These are phyloP conservation scores for Poeciliopsis infans DNA, from an alignment of 2,797 vertebrate genomes.

Conservation along the genomic window DNA sequence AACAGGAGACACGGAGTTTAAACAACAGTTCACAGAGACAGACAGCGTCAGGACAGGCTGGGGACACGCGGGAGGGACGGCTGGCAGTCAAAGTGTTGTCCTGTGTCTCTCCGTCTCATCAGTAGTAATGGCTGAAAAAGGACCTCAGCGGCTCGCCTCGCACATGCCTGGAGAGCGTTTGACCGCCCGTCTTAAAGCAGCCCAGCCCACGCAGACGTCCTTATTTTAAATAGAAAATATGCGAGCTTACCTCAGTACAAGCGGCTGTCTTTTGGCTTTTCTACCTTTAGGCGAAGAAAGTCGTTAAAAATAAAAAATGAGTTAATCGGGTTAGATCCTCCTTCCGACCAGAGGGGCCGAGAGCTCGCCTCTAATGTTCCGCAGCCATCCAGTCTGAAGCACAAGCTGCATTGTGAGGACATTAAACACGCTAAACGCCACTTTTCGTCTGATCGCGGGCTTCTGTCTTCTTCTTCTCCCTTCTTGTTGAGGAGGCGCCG, in stretches of 20 bases:
- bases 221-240: neutral
- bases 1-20: constrained; percentile 61
- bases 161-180: constrained; percentile 63
- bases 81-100: neutral
- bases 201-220: constrained; percentile 3
- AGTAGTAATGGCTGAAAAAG: constrained; percentile 74
- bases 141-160: constrained; percentile 63
- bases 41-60: neutral
- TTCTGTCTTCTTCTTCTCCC: constrained; percentile 2
- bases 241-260: constrained; percentile 45
- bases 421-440: constrained; percentile 30
- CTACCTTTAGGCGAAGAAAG: constrained; percentile 26
- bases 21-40: neutral
- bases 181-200: constrained; percentile 61
- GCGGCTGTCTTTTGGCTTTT: constrained; percentile 7
- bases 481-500: neutral
- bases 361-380: constrained; percentile 40
- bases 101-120: constrained; percentile 37
- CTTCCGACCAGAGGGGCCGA: constrained; percentile 41
- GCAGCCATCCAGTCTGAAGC: constrained; percentile 52
- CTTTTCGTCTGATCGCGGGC: constrained; percentile 10
- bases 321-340: constrained; percentile 16
- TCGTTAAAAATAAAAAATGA: neutral
- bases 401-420: constrained; percentile 39
- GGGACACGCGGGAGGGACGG: neutral